phyloP scores from a whole-genome alignment of 2,113 vertebrate genomes.

The Sylvia atricapilla region DNA sequence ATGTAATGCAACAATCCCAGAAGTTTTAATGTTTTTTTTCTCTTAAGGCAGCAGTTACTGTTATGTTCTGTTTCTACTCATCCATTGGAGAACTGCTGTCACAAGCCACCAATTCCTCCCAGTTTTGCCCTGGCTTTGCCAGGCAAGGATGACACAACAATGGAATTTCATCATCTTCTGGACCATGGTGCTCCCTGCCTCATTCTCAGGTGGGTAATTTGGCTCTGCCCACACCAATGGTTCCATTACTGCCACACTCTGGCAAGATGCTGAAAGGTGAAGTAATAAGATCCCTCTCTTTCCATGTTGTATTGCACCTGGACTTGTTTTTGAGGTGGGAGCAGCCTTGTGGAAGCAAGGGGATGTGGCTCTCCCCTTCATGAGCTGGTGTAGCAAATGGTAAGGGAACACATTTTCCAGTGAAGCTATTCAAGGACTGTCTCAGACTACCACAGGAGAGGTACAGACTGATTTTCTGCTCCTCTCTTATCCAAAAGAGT shows the following conservation, averaged over 20 bases:
- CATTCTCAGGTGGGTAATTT: background rate
- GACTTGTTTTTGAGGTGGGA: background rate
- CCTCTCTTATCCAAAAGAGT: background rate
- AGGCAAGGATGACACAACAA: background rate
- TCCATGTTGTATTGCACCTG: background rate
- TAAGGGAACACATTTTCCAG: background rate
- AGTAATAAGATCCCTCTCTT: background rate
- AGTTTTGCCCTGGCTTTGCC: background rate
- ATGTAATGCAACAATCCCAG: background rate
- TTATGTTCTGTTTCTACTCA: background rate
- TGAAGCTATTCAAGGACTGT: background rate
- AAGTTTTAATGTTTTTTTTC: background rate
- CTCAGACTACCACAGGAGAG: background rate
- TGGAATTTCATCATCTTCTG: background rate
- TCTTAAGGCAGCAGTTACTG: background rate
- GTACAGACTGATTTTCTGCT: background rate
- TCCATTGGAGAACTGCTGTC: background rate
- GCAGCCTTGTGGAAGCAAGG: background rate
- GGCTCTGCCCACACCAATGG: background rate
- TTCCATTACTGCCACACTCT: background rate
- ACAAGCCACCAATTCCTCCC: background rate
- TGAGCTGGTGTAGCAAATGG: background rate
- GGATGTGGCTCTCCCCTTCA: background rate
- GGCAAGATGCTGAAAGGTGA: background rate
- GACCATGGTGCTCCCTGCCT: background rate